Evolutionary conservation across 35 echinoderm and acorn worm species (phyloP).

Genomic region (Patiria miniata): DNA sequence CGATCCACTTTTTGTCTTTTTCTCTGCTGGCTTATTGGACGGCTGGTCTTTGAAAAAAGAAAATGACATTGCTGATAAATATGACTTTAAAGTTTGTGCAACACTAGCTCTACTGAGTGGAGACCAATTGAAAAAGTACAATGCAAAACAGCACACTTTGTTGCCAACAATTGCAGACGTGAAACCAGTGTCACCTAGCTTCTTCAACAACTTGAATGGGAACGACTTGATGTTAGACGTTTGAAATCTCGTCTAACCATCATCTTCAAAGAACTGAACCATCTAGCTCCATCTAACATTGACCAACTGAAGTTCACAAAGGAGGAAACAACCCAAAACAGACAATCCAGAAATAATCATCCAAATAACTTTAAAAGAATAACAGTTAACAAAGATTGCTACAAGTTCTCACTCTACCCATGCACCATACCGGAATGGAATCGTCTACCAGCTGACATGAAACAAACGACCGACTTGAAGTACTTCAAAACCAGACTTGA

Average conservation of each 20-base stretch:
- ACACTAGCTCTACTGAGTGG: too few species aligned
- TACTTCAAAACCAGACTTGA: too few species aligned
- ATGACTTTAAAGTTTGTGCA: too few species aligned
- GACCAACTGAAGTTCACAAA: neutral
- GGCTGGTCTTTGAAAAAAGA: too few species aligned
- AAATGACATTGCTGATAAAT: too few species aligned
- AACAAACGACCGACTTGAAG: too few species aligned
- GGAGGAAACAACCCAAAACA: neutral
- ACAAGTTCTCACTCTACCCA: too few species aligned
- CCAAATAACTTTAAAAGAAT: neutral
- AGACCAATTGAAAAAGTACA: constrained; percentile 32
- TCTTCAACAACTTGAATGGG: constrained; percentile 2
- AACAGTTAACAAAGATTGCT: too few species aligned
- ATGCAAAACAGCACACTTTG: constrained; percentile 19
- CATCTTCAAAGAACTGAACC: neutral
- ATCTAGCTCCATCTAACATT: neutral
- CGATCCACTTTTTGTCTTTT: neutral
- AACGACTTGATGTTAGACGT: constrained; percentile 12
- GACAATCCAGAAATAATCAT: neutral
- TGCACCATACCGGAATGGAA: too few species aligned
- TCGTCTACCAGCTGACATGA: too few species aligned
- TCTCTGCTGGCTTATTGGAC: neutral
- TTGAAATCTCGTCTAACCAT: neutral
- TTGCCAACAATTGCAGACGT: neutral
- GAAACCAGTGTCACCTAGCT: constrained; percentile 32